Evolutionary conservation across 2,888 invertebrate species (phyloP).

Genomic region (Tolmerus cingulatus): DNA sequence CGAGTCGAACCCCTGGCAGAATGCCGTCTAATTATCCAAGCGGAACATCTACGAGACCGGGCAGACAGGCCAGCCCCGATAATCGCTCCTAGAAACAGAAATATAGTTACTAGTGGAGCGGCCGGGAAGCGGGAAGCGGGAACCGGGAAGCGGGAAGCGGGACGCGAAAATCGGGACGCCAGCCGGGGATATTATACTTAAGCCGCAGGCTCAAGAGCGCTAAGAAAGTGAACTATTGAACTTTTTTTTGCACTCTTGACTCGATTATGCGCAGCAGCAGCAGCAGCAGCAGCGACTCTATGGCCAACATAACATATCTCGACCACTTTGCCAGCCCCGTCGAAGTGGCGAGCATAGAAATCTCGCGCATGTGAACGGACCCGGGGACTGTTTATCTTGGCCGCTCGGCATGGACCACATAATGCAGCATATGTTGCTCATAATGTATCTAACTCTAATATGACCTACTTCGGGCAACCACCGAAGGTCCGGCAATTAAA

Average conservation of each 20-base stretch:
- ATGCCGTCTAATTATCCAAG: conserved; percentile 43
- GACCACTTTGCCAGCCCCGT: neutral
- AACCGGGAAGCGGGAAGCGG: too few relatives aligned
- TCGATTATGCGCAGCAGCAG: conserved; percentile 2
- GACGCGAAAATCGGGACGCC: neutral
- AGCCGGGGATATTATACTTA: neutral
- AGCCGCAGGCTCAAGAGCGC: neutral
- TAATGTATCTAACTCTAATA: conserved; percentile 11
- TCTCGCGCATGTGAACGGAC: neutral
- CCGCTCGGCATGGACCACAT: neutral
- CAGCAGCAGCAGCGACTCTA: neutral
- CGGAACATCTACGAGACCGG: conserved; percentile 38
- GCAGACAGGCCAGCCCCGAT: conserved; percentile 12
- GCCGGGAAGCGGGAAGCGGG: too few relatives aligned
- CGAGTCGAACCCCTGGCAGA: conserved; percentile 10
- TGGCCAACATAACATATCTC: neutral
- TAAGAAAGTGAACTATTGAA: conserved; percentile 34
- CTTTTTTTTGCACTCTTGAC: conserved; percentile 31
- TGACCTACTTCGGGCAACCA: conserved; percentile 31
- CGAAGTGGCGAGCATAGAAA: neutral
- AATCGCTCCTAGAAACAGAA: neutral
- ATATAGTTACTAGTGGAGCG: neutral
- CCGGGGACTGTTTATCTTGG: neutral
- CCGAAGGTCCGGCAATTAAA: conserved; percentile 34
- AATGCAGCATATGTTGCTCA: neutral